A percentile compares a stretch with the other conserved stretches of the same genome.
phyloP scores from a whole-genome alignment of 2,797 vertebrate genomes.

The Myiothlypis chrysogaster region DNA sequence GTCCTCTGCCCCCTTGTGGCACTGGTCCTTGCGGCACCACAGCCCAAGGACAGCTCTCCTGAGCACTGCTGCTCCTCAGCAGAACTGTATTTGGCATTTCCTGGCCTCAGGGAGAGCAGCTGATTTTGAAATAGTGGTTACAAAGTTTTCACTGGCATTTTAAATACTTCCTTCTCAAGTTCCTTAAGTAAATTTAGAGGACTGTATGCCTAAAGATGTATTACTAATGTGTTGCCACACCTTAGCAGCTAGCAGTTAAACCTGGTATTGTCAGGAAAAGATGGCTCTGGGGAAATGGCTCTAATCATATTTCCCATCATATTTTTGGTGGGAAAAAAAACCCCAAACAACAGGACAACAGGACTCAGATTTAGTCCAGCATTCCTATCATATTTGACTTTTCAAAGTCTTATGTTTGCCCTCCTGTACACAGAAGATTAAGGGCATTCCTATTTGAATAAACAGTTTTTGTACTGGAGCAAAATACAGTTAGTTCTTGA shows the following conservation, averaged over 20 bases:
- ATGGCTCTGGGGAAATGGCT: neutral
- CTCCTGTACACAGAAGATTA: neutral
- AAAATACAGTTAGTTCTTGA: neutral
- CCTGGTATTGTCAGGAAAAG: neutral
- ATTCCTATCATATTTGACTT: neutral
- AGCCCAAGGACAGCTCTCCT: neutral
- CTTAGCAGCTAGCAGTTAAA: neutral
- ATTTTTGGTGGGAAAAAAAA: neutral
- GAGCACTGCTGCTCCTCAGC: neutral
- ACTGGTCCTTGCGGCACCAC: neutral
- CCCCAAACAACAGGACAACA: neutral
- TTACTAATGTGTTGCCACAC: neutral
- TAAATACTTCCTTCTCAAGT: neutral
- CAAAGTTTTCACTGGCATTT: neutral
- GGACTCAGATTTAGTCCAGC: neutral
- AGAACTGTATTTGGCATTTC: neutral
- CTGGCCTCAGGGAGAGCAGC: neutral
- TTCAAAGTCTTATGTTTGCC: neutral
- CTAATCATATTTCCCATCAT: neutral
- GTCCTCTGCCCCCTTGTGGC: neutral
- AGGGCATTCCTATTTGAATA: neutral
- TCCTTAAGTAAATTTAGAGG: neutral
- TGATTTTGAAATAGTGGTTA: neutral
- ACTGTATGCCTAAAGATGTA: neutral
- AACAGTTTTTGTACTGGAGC: neutral